Base-by-base conservation (phyloP, 2,113 vertebrate species). In the Zeus faber region DNA sequence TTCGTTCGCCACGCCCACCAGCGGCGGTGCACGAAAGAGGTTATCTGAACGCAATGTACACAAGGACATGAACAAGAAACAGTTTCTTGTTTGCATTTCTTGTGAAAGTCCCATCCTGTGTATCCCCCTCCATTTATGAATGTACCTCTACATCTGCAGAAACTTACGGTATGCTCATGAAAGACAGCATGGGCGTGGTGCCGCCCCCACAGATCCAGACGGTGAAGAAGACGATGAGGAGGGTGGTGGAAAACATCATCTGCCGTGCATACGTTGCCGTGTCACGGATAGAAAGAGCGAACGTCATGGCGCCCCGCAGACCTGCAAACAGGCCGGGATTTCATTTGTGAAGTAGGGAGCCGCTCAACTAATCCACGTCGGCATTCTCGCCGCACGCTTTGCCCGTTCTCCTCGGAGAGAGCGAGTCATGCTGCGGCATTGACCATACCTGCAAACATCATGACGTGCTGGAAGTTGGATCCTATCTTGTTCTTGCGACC, bases 211-310 rank as follows among this genome's bases (percentile, higher is more conserved):
- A 98, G 9, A 99, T 87, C 96, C 94, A 99, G 5, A 99, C 97
- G 0, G 97, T 98, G 70, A 96, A 95, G 83, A 99, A 98, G 72
- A 99, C 97, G 0, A 99, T 97, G 47, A 98, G 90, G 14, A 98
- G 92, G 0, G 93, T 98, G 1, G 95, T 98, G 52, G 93, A 94
- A 79, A 99, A 99, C 93, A 97, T 98, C 95, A 97, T 96, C 74
- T 93, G 93, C 18, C 94, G 90, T 0, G 96, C 94, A 0, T 98
- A 98, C 0, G 93, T 97, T 17, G 95, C 93, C 0, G 97, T 98
- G 77, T 99, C 97, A 0, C 97, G 85, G 81, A 98, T 98, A 17
- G 97, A 94, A 58, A 99, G 84, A 6, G 96, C 97, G 21, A 99
- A 99, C 0, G 97, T 92, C 96, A 99, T 98, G 0, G 97, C 97